phyloP scores from a whole-genome alignment of 2,113 vertebrate genomes.

The Colius striatus region DNA sequence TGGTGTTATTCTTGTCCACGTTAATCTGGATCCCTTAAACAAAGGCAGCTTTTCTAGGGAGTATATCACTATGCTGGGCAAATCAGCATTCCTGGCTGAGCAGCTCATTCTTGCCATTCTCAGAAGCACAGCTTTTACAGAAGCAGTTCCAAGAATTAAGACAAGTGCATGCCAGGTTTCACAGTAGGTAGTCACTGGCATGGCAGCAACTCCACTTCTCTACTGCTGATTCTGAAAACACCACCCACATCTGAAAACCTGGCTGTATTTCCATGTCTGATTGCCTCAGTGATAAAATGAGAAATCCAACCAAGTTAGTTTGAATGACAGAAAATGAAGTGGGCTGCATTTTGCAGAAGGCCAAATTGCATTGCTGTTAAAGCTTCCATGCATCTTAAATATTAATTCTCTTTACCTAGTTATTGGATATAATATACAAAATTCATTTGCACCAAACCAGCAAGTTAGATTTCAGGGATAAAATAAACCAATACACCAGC shows the following conservation, averaged over 20 bases:
- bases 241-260: neutral
- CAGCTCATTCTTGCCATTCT: neutral
- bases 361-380: neutral
- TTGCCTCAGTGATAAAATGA: neutral
- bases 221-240: neutral
- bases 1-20: neutral
- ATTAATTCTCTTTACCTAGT: neutral
- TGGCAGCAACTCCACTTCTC: neutral
- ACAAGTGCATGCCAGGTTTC: neutral
- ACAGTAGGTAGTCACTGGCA: conserved; percentile 1
- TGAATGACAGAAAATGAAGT: neutral
- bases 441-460: neutral
- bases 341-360: neutral
- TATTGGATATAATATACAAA: neutral
- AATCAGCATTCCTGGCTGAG: neutral
- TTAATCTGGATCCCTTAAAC: neutral
- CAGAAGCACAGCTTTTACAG: neutral
- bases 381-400: neutral
- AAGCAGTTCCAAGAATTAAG: neutral
- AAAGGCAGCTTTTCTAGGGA: conserved; percentile 9
- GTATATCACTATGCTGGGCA: neutral
- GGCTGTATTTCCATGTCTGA: neutral
- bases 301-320: neutral
- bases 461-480: neutral
- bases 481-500: neutral